Evolutionary conservation across 2,888 invertebrate species (phyloP), one percentile per base, ranked within the genome.

Genomic region (Cephus rjabovi): DNA sequence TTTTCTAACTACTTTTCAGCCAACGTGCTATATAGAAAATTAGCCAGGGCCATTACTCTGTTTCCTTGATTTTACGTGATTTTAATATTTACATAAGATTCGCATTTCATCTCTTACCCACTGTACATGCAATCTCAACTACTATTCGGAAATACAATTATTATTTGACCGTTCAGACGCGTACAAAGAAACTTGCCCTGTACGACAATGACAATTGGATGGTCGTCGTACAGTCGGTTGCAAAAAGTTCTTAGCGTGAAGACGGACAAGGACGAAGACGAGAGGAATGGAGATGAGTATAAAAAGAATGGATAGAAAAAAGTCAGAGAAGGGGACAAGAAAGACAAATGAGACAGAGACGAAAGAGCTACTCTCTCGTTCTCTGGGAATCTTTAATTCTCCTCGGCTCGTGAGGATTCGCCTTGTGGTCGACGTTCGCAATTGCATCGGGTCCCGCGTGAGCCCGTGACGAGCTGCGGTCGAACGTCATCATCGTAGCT

Each of bases 401-500:
- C 83, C 71, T 71, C 71, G 34, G 82, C 85, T 84, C 86, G 56
- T 56, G 56, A 56, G 56, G 56, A 88, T 87, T 87, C 86, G 83
- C 82, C 84, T 85, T 87, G 88, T 84, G 87, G 88, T 89, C 84
- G 79, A 81, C 83, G 80, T 70, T 81, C 82, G 85, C 87, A 86
- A 88, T 88, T 87, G 87, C 87, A 85, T 86, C 83, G 86, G 23
- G 80, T 80, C 82, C 81, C 83, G 83, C 85, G 82, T 84, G 83
- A 83, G 85, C 84, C 82, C 79, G 81, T 80, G 83, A 83, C 85
- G 84, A 88, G 86, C 87, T 91, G 91, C 88, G 91, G 91, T 91
- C 86, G 86, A 85, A 87, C 89, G 88, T 90, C 91, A 91, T 91
- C 90, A 91, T 86, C 91, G 91, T 91, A 91, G 89, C 90, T 91